Evolutionary conservation across 2,113 vertebrate species (phyloP).

Genomic region (Coracopsis vasa): DNA sequence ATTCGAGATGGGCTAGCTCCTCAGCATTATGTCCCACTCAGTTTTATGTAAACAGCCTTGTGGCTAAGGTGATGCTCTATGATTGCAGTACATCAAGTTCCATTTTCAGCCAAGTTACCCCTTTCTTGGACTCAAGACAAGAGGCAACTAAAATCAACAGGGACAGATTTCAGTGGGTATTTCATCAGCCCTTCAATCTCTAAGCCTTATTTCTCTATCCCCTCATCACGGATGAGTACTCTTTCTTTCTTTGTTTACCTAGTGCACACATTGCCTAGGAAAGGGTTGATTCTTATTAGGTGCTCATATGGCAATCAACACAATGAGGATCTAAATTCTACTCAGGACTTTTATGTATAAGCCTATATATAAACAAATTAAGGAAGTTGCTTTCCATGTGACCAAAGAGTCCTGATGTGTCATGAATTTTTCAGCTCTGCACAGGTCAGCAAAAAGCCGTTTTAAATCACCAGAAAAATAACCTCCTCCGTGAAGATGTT

Average conservation of each 20-base stretch:
- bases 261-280: neutral
- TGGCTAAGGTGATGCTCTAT: neutral
- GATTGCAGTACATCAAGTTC: neutral
- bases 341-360: neutral
- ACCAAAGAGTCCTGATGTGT: neutral
- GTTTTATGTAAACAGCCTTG: neutral
- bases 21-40: neutral
- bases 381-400: neutral
- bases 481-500: neutral
- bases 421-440: neutral
- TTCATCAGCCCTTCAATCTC: neutral
- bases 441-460: neutral
- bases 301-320: neutral
- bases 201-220: neutral
- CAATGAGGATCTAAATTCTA: neutral
- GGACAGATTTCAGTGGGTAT: neutral
- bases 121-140: neutral
- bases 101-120: neutral
- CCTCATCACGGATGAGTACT: neutral
- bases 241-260: neutral
- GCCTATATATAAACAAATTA: neutral
- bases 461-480: neutral
- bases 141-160: neutral
- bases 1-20: accelerated
- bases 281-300: neutral